Base-by-base conservation (phyloP, 1,140 invertebrate species). In the Solenopsis invicta region DNA sequence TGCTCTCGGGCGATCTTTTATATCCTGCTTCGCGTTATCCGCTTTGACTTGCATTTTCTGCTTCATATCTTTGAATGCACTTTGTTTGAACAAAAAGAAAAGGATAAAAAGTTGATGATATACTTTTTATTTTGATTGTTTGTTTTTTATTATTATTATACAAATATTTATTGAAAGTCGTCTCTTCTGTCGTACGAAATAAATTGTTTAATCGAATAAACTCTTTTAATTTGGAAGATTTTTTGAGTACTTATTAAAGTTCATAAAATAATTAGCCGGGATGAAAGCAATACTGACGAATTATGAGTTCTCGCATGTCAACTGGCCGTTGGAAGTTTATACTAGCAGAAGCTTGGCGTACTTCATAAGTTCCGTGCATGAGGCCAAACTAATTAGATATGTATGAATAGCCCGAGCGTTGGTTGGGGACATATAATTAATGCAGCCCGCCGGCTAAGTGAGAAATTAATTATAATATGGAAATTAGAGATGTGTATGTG, bases 381-480 rank as follows among this genome's bases (percentile, higher is more conserved):
- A 90, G 89, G 80, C 76, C 81, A 77, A 90, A 86, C 86, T 89
- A 92, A 91, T 92, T 92, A 92, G 87, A 87, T 87, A 92, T 91
- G 90, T 92, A 90, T 89, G 87, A 90, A 88, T 88, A 85, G 77
- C 59, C 45, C 52, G 61, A 77, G 87, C 85, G 64, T 59, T 56
- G 84, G 71, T 76, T 56, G 56, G 89, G 74, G 85, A 81, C 86
- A 71, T 90, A 89, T 91, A 92, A 92, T 92, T 92, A 92, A 90
- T 92, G 82, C 90, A 75, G 56, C 66, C 82, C 87, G 56, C 62
- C 48, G 71, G 87, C 62, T 91, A 92, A 91, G 90, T 92, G 91
- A 90, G 88, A 92, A 91, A 93, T 93, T 93, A 93, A 93, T 93
- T 93, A 92, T 88, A 88, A 90, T 92, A 93, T 93, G 90, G 90